phyloP scores from a whole-genome alignment of 1,140 invertebrate genomes.

The Cyclargus thomasi region DNA sequence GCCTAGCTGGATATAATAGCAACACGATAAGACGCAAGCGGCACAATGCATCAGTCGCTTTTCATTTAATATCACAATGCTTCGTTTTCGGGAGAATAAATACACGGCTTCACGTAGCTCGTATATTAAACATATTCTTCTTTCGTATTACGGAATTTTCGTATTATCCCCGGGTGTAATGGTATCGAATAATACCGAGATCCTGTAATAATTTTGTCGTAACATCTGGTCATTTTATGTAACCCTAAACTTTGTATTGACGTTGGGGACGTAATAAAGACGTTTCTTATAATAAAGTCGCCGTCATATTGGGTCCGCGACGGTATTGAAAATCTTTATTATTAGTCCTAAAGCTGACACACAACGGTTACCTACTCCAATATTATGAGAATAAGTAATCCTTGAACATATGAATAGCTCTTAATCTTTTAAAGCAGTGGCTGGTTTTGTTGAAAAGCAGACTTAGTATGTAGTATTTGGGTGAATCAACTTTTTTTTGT shows the following conservation, averaged over 20 bases:
- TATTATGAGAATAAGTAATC: too few species aligned
- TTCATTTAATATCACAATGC: not conserved
- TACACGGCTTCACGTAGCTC: not conserved
- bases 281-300: not conserved
- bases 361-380: not conserved
- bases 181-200: not conserved
- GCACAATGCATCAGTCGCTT: not conserved
- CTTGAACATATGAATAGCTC: too few species aligned
- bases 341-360: not conserved
- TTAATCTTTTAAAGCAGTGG: too few species aligned
- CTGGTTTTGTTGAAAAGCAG: too few species aligned
- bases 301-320: not conserved
- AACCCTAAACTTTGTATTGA: constrained; percentile 8
- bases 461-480: too few species aligned
- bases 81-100: not conserved
- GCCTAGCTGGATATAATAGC: not conserved
- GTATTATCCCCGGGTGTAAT: not conserved
- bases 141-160: not conserved
- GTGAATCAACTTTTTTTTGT: too few species aligned
- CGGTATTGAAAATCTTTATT: not conserved
- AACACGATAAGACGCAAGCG: not conserved
- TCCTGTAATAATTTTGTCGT: not conserved
- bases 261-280: not conserved
- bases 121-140: constrained; percentile 1
- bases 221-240: not conserved